Percentiles rank a stretch among this genome's conserved stretches.
phyloP scores from a whole-genome alignment of 23 tunicate species.

The Styela clava region DNA sequence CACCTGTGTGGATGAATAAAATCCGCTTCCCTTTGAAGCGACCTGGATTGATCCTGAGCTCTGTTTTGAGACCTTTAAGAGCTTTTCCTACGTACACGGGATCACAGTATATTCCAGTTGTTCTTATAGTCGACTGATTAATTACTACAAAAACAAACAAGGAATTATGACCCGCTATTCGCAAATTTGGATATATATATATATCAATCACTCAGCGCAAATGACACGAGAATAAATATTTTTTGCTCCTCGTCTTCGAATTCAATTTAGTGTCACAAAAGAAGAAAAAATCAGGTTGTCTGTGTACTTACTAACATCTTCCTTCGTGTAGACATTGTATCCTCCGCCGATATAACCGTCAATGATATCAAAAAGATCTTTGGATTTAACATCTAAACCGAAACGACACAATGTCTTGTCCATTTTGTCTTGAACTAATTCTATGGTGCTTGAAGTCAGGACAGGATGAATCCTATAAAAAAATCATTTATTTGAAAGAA shows the following conservation, averaged over 20 bases:
- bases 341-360: slow-evolving; percentile 90
- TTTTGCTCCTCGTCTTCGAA: too few relatives aligned
- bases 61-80: slow-evolving; percentile 51
- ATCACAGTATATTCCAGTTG: slow-evolving; percentile 77
- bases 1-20: slow-evolving; percentile 74
- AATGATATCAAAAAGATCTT: slow-evolving; percentile 68
- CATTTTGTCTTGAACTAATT: slow-evolving; percentile 51
- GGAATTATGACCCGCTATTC: too few relatives aligned
- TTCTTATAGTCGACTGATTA: slow-evolving; percentile 14
- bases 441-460: slow-evolving; percentile 42
- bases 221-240: too few relatives aligned
- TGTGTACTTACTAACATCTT: slow-evolving; percentile 29
- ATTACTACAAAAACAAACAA: slow-evolving; percentile 30
- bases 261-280: too few relatives aligned
- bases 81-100: slow-evolving; percentile 88
- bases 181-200: too few relatives aligned
- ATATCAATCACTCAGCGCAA: too few relatives aligned
- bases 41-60: slow-evolving; percentile 39
- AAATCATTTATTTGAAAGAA: too few relatives aligned
- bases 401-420: slow-evolving; percentile 47
- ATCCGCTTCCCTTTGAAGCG: slow-evolving; percentile 74
- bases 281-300: too few relatives aligned
- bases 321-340: slow-evolving; percentile 45
- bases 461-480: too few relatives aligned
- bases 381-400: slow-evolving; percentile 26